Base-by-base conservation (phyloP, 2,797 vertebrate genomes). In the Lepilemur septentrionalis region DNA sequence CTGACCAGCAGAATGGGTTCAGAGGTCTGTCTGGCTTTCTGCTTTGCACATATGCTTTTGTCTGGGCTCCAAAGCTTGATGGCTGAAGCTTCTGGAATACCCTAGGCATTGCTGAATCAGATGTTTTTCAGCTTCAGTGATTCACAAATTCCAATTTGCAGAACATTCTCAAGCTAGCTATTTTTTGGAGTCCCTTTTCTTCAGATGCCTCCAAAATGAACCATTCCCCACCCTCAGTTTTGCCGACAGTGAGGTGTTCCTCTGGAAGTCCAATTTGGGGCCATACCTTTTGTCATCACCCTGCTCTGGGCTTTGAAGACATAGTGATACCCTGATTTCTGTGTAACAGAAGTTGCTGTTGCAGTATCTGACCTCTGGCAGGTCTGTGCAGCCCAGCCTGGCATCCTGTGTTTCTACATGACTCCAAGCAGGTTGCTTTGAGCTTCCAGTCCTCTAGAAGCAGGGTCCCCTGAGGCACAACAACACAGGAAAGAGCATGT, bases 41-140 rank as follows among this genome's bases (percentile, higher is more conserved):
- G 92, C 73, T 96, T 73, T 55, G n/a, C n/a, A 96, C 88, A 75
- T 81, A 89, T 70, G 76, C 70, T 85, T 84, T 83, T 86, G 81
- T 89, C 79, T 81, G 48, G 38, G 23, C 75, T 89, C 91, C 85
- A 79, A 86, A 73, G 91, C 32, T 79, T 67, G 11, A 25, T 52
- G 82, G 89, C 69, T 80, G 65, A 72, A 92, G 82, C 67, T 97
- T 96, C 93, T 95, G 88, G 88, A 96, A 93, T 35, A 55, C 87
- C 85, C 78, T 63, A 14, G 30, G 73, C 35, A n/a, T 35, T 95
- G 90, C 95, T 70, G 90, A 96, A 89, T 96, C 96, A 89, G 75
- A 95, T 80, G 79, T 43, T 95, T 94, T 96, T 96, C 73, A 86
- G 73, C 80, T 83, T 95, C 81, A 48, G 59, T 94, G 93, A 97